Conservation (phyloP, 2,797 vertebrate species). For the Tadarida brasiliensis region DNA sequence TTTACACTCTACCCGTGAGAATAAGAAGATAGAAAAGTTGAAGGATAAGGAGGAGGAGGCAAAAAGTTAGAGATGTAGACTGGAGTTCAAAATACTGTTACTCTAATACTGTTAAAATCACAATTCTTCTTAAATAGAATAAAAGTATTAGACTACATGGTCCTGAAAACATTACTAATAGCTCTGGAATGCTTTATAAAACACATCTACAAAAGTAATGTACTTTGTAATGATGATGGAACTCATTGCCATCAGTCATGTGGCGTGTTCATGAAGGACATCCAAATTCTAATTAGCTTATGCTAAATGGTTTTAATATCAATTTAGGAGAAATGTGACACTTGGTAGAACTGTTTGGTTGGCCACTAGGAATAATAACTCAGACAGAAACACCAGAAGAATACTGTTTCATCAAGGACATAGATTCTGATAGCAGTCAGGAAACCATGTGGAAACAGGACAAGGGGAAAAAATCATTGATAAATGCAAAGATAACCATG, state of each 20-base stretch:
- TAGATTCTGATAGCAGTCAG: not conserved
- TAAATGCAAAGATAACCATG: slow-evolving; percentile 18
- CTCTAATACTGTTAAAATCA: slow-evolving; percentile 15
- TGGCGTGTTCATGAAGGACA: slow-evolving; percentile 71
- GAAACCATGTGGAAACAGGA: slow-evolving; percentile 3
- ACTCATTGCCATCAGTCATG: slow-evolving; percentile 61
- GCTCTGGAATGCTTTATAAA: slow-evolving; percentile 43
- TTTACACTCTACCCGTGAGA: not conserved
- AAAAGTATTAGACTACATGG: not conserved
- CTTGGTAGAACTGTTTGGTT: slow-evolving; percentile 68
- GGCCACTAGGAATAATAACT: slow-evolving; percentile 69
- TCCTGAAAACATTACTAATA: slow-evolving; percentile 69
- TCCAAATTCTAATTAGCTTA: slow-evolving; percentile 82
- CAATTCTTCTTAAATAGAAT: slow-evolving; percentile 44
- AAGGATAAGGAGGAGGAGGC: fast-evolving
- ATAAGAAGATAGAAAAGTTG: not conserved
- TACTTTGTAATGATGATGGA: slow-evolving; percentile 69
- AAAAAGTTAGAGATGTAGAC: not conserved
- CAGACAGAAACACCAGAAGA: not conserved
- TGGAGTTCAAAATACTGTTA: not conserved
- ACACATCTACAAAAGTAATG: slow-evolving; percentile 69
- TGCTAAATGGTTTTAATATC: slow-evolving; percentile 75
- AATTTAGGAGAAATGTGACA: slow-evolving; percentile 71
- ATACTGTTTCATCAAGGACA: slow-evolving; percentile 1
- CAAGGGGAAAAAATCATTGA: not conserved